These are phyloP conservation scores for Pseudomyrmex dendroicus DNA, from an alignment of 1,140 invertebrate genomes.

Conservation along the genomic window DNA sequence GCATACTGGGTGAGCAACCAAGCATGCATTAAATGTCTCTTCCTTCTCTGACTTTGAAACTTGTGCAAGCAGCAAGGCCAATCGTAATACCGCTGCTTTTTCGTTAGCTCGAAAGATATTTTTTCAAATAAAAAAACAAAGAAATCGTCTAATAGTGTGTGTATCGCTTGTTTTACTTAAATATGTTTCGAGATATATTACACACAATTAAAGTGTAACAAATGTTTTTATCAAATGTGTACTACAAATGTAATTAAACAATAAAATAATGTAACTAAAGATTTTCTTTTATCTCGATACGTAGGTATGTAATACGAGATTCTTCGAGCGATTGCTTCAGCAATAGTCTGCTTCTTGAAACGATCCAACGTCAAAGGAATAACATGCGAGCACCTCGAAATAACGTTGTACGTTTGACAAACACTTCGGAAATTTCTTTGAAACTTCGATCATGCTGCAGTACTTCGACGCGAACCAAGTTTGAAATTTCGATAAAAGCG, in stretches of 20 bases:
- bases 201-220: background rate
- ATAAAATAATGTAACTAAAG: background rate
- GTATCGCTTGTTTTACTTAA: too few species aligned
- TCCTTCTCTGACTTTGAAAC: constrained; percentile 17
- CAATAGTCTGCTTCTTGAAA: background rate
- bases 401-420: constrained; percentile 53
- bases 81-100: too few species aligned
- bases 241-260: background rate
- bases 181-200: background rate
- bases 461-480: constrained; percentile 30
- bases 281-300: constrained; percentile 15
- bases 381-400: constrained; percentile 48
- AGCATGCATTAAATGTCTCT: constrained; percentile 37
- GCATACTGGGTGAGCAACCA: constrained; percentile 30
- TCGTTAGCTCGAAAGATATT: too few species aligned
- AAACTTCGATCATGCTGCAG: constrained; percentile 47
- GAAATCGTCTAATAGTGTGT: too few species aligned
- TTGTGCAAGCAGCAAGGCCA: constrained; percentile 6
- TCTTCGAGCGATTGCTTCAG: constrained; percentile 21
- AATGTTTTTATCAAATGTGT: background rate
- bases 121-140: too few species aligned
- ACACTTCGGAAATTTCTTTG: constrained; percentile 57
- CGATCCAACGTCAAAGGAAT: constrained; percentile 52
- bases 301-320: constrained; percentile 29
- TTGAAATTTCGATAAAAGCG: constrained; percentile 42